A percentile compares a stretch with the other conserved stretches of the same genome.
phyloP scores from a whole-genome alignment of 2,888 invertebrate species.

The Acleris cristana region DNA sequence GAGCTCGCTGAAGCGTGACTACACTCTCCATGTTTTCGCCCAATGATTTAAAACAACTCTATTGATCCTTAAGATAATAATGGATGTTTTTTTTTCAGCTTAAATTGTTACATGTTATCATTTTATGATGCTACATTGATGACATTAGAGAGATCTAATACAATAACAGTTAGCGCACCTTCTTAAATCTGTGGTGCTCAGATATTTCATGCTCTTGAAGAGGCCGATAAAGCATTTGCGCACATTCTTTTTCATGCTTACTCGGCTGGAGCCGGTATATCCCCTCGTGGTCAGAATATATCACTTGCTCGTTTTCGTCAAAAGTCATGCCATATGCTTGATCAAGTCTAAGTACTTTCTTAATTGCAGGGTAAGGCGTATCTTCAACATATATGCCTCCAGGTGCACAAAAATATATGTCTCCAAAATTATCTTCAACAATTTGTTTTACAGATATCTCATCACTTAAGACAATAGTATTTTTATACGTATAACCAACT shows the following conservation, averaged over 20 bases:
- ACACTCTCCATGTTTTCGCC: too few species aligned
- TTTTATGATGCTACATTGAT: background rate
- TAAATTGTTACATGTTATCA: too few species aligned
- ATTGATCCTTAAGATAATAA: conserved; percentile 19
- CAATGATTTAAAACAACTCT: conserved; percentile 8
- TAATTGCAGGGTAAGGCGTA: conserved; percentile 58
- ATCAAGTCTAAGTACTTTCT: conserved; percentile 56
- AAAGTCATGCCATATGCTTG: conserved; percentile 66
- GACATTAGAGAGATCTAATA: conserved; percentile 33
- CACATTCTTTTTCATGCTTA: conserved; percentile 49
- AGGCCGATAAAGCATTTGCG: conserved; percentile 44
- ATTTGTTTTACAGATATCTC: conserved; percentile 63
- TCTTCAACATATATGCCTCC: conserved; percentile 69
- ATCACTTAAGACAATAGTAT: conserved; percentile 56
- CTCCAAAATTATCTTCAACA: conserved; percentile 66
- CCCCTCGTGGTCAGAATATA: conserved; percentile 62
- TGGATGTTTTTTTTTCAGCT: conserved; percentile 1
- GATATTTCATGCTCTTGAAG: conserved; percentile 20
- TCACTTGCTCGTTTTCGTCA: conserved; percentile 63
- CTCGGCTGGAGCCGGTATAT: conserved; percentile 63
- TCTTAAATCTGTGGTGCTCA: background rate
- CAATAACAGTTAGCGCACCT: background rate
- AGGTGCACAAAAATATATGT: conserved; percentile 61
- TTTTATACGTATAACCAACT: conserved; percentile 52
- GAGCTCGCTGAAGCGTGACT: too few species aligned